Conservation (phyloP, 2,888 invertebrate genomes). For the Allygus modestus region DNA sequence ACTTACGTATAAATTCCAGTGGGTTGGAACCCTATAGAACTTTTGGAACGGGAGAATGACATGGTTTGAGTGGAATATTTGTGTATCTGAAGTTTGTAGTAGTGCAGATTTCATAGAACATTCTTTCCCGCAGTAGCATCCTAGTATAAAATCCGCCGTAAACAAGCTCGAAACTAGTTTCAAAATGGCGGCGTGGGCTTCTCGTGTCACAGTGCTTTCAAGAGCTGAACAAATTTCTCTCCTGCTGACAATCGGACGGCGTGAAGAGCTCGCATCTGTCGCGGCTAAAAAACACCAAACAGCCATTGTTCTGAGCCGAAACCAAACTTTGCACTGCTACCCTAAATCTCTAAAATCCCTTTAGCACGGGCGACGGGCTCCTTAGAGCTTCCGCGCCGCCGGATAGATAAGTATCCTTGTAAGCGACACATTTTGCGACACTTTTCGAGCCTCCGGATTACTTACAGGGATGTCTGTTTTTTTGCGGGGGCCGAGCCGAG, state of each 20-base stretch:
- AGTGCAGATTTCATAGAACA: no score
- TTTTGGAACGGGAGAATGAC: no score
- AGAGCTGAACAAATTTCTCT: slow-evolving; percentile 43
- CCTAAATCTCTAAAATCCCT: slow-evolving; percentile 25
- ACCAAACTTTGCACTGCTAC: slow-evolving; percentile 50
- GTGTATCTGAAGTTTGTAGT: no score
- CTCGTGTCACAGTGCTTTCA: not conserved
- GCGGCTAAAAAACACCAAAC: slow-evolving; percentile 43
- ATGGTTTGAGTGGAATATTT: no score
- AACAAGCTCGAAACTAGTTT: no score
- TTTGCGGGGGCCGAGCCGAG: slow-evolving; percentile 23
- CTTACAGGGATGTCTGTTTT: slow-evolving; percentile 19
- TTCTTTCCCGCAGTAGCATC: no score
- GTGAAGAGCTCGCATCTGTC: slow-evolving; percentile 37
- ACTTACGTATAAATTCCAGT: no score
- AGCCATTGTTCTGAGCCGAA: slow-evolving; percentile 18
- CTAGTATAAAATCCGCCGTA: no score
- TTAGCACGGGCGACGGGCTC: slow-evolving; percentile 46
- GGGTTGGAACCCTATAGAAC: no score
- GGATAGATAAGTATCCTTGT: slow-evolving; percentile 43
- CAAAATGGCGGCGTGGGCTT: not conserved
- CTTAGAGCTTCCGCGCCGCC: slow-evolving; percentile 40
- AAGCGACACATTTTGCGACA: slow-evolving; percentile 53
- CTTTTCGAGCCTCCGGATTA: slow-evolving; percentile 56
- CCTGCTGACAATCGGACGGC: slow-evolving; percentile 46